A percentile compares a stretch with the other conserved stretches of the same genome.
phyloP scores from a whole-genome alignment of 1,140 invertebrate species.

The Bombus sylvicola region DNA sequence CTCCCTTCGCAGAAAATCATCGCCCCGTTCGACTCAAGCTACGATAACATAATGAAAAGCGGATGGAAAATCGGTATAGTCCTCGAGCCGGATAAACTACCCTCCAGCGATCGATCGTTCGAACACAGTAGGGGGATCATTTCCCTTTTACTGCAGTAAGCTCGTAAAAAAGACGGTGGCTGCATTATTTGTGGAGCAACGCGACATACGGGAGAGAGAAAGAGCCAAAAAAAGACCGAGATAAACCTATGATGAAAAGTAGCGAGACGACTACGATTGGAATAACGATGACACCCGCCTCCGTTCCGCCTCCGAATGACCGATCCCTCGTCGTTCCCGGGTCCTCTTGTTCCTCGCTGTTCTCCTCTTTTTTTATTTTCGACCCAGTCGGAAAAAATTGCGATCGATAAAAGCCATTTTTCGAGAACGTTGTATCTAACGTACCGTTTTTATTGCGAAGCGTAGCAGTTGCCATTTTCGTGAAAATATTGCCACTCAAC shows the following conservation, averaged over 20 bases:
- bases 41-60: too few relatives aligned
- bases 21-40: too few relatives aligned
- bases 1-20: too few relatives aligned
- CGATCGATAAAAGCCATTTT: background rate
- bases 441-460: background rate
- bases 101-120: background rate
- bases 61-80: too few relatives aligned
- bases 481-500: background rate
- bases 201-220: too few relatives aligned
- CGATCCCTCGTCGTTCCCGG: background rate
- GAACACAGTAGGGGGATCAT: background rate
- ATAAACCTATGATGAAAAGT: slow-evolving; percentile 6
- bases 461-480: background rate
- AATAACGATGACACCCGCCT: background rate
- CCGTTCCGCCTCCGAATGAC: background rate
- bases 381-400: background rate
- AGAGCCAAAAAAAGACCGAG: background rate
- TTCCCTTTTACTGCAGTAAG: background rate
- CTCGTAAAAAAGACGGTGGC: background rate
- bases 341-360: background rate
- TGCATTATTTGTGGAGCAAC: background rate
- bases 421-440: background rate
- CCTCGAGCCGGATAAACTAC: background rate
- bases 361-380: background rate
- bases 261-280: background rate